phyloP scores from a whole-genome alignment of 2,888 invertebrate species.

The Catocala nupta region DNA sequence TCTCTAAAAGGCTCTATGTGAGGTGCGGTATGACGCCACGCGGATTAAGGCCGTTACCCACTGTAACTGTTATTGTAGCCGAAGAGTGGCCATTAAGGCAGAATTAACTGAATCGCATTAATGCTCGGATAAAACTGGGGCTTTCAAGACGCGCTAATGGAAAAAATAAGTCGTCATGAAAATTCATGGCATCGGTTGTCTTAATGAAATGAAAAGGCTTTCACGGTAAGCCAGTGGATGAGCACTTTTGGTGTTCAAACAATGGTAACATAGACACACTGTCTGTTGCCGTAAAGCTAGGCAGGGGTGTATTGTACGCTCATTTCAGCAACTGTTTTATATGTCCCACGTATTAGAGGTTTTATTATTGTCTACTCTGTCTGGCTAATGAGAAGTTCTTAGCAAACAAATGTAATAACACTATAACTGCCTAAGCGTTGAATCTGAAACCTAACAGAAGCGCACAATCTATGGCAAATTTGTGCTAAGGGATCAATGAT shows the following conservation, averaged over 20 bases:
- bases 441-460: too few species aligned
- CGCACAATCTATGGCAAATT: too few species aligned
- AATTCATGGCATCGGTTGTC: constrained; percentile 42
- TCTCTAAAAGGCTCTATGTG: background rate
- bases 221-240: background rate
- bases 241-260: background rate
- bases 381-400: too few species aligned
- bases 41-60: constrained; percentile 24
- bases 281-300: too few species aligned
- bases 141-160: constrained; percentile 39
- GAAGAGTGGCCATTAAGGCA: constrained; percentile 30
- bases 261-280: too few species aligned
- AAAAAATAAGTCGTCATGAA: constrained; percentile 48
- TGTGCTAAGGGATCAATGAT: too few species aligned
- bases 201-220: constrained; percentile 32
- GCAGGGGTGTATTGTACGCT: too few species aligned
- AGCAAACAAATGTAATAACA: too few species aligned
- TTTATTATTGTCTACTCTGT: too few species aligned
- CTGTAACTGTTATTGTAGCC: constrained; percentile 34
- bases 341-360: too few species aligned
- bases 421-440: too few species aligned
- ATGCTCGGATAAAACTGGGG: constrained; percentile 29
- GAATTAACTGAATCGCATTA: constrained; percentile 44
- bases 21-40: constrained; percentile 12
- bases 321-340: too few species aligned